These are phyloP conservation scores for Stomatorhinus walkeri DNA, from an alignment of 2,797 vertebrate genomes.

Conservation along the genomic window DNA sequence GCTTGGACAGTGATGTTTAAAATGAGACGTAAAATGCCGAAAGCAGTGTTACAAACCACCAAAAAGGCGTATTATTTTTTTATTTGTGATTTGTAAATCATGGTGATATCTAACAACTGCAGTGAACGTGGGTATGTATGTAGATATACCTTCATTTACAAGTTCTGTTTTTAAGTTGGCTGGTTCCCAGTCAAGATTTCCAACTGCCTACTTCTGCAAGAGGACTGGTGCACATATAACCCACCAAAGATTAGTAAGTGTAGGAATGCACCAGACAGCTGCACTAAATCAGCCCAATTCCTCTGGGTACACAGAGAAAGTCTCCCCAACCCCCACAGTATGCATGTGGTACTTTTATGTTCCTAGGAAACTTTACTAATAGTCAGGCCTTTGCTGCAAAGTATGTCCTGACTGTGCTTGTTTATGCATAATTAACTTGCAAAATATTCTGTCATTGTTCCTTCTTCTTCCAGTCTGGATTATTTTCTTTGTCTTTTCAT, in stretches of 20 bases:
- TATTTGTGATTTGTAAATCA: background rate
- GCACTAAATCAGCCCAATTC: slow-evolving; percentile 33
- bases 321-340: slow-evolving; percentile 25
- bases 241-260: slow-evolving; percentile 19
- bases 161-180: background rate
- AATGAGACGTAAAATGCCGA: background rate
- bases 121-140: background rate
- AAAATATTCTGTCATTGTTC: background rate
- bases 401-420: background rate
- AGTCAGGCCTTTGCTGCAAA: slow-evolving; percentile 29
- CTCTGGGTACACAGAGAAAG: slow-evolving; percentile 22
- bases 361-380: slow-evolving; percentile 13
- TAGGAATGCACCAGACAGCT: slow-evolving; percentile 35
- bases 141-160: background rate
- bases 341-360: background rate
- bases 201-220: background rate
- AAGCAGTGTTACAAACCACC: background rate
- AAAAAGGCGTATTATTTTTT: background rate
- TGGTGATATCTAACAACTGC: background rate
- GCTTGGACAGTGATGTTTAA: background rate
- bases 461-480: background rate
- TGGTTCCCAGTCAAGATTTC: background rate
- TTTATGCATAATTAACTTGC: background rate
- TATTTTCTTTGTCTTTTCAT: background rate
- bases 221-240: slow-evolving; percentile 3